These are phyloP conservation scores for Fregetta grallaria DNA, from an alignment of 2,113 vertebrate species.

Conservation along the genomic window DNA sequence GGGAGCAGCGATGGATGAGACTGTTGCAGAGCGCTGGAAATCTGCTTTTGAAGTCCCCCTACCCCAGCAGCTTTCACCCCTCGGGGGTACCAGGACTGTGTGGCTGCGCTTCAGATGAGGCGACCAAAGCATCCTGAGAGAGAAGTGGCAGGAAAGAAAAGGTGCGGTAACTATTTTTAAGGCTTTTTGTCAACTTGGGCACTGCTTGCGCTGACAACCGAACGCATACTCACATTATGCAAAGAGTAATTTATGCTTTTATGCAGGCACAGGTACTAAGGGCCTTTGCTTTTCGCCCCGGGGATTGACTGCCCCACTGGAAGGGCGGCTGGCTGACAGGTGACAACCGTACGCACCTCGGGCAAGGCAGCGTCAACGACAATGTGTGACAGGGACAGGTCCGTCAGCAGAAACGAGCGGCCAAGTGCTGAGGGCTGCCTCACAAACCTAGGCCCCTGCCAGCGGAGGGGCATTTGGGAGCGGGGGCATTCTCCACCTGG, in stretches of 20 bases:
- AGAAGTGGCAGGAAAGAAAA: neutral
- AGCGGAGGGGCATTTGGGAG: neutral
- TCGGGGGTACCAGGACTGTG: accelerated
- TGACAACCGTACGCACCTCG: accelerated
- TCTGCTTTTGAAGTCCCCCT: neutral
- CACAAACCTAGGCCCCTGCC: neutral
- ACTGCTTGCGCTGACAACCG: accelerated
- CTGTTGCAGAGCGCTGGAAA: neutral
- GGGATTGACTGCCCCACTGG: accelerated
- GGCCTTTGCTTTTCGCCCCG: neutral
- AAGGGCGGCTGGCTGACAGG: too few species aligned
- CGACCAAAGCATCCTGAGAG: neutral
- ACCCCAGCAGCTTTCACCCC: neutral
- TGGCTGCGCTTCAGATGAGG: neutral
- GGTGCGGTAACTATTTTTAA: accelerated
- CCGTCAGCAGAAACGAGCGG: neutral
- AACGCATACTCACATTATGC: accelerated
- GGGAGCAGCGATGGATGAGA: accelerated
- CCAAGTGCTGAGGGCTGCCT: neutral
- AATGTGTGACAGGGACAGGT: neutral
- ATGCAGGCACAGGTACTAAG: accelerated
- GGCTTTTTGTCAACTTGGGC: neutral
- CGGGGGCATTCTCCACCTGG: too few species aligned
- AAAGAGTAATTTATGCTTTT: too few species aligned
- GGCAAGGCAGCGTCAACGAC: neutral